Percentiles rank a stretch among this genome's conserved stretches.
These are phyloP conservation scores for Lasaia peninsularis DNA, from an alignment of 1,140 invertebrate genomes.

Conservation along the genomic window DNA sequence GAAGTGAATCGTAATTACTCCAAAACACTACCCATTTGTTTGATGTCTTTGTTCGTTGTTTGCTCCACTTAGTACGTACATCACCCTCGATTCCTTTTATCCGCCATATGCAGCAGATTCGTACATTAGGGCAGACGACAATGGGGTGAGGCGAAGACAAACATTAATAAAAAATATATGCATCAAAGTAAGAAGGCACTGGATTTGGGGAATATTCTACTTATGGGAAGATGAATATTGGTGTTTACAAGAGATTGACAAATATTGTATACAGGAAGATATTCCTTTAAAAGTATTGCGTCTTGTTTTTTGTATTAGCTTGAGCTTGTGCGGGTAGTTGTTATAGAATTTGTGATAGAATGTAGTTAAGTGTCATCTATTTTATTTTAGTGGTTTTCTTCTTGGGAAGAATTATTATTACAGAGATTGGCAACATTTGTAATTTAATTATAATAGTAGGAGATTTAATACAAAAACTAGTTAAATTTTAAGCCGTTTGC, in stretches of 20 bases:
- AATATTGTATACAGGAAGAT: not conserved
- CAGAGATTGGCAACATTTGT: too few relatives aligned
- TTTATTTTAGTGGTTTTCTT: too few relatives aligned
- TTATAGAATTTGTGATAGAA: too few relatives aligned
- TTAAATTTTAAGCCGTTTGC: too few relatives aligned
- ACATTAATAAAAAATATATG: slow-evolving; percentile 72
- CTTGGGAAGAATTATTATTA: too few relatives aligned
- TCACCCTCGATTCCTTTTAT: slow-evolving; percentile 66
- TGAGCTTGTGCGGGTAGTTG: too few relatives aligned
- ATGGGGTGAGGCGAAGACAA: slow-evolving; percentile 68
- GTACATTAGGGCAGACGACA: slow-evolving; percentile 61
- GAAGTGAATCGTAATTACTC: slow-evolving; percentile 75
- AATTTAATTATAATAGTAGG: too few relatives aligned
- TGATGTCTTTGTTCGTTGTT: slow-evolving; percentile 77
- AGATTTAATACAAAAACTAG: too few relatives aligned
- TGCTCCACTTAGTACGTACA: slow-evolving; percentile 70
- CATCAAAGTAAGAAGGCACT: slow-evolving; percentile 18
- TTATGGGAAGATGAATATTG: slow-evolving; percentile 3
- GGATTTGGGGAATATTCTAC: slow-evolving; percentile 19
- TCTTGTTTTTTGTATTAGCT: too few relatives aligned
- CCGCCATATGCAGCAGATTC: slow-evolving; percentile 61
- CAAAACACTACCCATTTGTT: slow-evolving; percentile 77
- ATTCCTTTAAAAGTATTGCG: too few relatives aligned
- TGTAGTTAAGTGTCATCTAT: too few relatives aligned
- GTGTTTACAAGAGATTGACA: slow-evolving; percentile 5